Conservation (phyloP, 2,113 vertebrate genomes). For the Salvelinus namaycush region DNA sequence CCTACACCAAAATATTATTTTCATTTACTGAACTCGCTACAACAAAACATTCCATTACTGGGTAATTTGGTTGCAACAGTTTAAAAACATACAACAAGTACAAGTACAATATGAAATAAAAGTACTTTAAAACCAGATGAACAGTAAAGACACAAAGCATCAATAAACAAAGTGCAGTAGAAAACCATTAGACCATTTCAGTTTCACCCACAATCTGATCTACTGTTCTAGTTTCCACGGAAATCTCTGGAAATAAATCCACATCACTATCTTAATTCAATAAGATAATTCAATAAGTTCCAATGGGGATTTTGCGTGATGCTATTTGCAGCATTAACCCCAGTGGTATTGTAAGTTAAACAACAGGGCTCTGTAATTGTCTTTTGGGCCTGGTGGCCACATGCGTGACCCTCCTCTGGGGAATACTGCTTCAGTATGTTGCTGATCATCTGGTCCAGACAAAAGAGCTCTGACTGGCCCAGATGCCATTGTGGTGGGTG, state of each 20-base stretch:
- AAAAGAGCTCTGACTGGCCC: slow-evolving; percentile 55
- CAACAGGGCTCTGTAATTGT: slow-evolving; percentile 11
- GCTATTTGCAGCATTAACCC: slow-evolving; percentile 1
- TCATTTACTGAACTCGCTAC: not conserved
- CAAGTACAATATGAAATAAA: not conserved
- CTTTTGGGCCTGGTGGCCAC: slow-evolving; percentile 31
- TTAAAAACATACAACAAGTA: too few relatives aligned
- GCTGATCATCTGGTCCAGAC: slow-evolving; percentile 70
- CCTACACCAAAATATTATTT: not conserved
- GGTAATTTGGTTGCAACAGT: too few relatives aligned
- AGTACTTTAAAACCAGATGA: too few relatives aligned
- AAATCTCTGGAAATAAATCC: not conserved
- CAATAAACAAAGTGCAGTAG: too few relatives aligned
- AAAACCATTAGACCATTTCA: too few relatives aligned
- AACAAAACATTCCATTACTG: too few relatives aligned
- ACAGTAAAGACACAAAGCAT: too few relatives aligned
- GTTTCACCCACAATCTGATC: not conserved
- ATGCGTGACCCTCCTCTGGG: slow-evolving; percentile 46
- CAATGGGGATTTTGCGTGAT: too few relatives aligned
- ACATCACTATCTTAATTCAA: not conserved
- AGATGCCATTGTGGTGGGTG: slow-evolving; percentile 54
- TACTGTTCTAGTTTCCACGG: not conserved
- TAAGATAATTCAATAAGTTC: not conserved
- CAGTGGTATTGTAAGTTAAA: slow-evolving; percentile 7
- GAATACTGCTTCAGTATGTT: slow-evolving; percentile 39